Evolutionary conservation across 2,797 vertebrate species (phyloP), one percentile per base, ranked within the genome.

Genomic region (Pangasius mekongensis): DNA sequence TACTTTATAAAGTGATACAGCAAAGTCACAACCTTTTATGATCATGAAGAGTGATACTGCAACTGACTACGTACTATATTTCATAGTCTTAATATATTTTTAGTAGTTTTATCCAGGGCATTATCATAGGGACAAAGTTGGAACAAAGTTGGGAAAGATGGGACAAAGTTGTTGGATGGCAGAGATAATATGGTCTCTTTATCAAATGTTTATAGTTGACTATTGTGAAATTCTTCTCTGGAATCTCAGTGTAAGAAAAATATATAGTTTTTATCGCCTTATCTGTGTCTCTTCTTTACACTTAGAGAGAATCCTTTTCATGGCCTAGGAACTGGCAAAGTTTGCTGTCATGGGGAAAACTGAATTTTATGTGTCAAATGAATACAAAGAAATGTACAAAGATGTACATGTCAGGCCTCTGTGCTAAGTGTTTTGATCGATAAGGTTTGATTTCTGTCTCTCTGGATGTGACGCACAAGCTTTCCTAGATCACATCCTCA

Each of bases 301-400:
- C 91, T 92, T 92, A 94, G 90, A 93, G 92, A 88, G 90, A 92
- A 91, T 93, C 92, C 94, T 95, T 94, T 89, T 95, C 95, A 93
- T 95, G 77, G 5, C 8, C 89, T 90, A 89, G 91, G 91, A 93
- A 91, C 91, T 62, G 39, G 39, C 39, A 18, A 47, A 64, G 88
- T 94, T 91, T 92, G 91, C 93, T 90, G 52, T 93, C 91, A 93
- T 92, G 88, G 87, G 87, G 89, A 88, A 93, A 91, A 88, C 74
- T 62, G 18, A 85, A 86, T 86, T 95, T 94, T 93, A 93, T 93
- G 90, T 93, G 39, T 66, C 49, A 7, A 90, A 93, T 89, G 92
- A 94, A 94, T 93, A 92, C 92, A 92, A 91, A 89, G 90, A 93
- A 90, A 91, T 89, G 89, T 78, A 91, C 88, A 91, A 80, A 89